Evolutionary conservation across 2,113 vertebrate species (phyloP), one percentile per base, ranked within the genome.

Genomic region (Chunga burmeisteri): DNA sequence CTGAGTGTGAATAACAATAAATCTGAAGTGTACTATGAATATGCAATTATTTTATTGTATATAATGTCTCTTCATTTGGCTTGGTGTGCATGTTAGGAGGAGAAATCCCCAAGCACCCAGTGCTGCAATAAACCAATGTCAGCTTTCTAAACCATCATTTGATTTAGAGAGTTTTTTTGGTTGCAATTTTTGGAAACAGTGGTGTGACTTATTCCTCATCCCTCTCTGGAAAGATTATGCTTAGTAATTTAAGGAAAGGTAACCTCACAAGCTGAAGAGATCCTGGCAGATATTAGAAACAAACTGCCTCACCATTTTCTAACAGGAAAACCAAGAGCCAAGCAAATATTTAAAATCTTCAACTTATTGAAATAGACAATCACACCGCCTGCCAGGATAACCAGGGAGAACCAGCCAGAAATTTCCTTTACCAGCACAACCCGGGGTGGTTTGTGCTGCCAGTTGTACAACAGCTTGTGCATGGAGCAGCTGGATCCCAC

Each of bases 311-410:
- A 36, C 4, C 4, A 52, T 66, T 87, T 90, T 63, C 38, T 65
- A 61, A 47, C 2, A 90, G 21, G 29, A 75, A 89, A 84, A 5
- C 34, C 74, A 90, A 82, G 19, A 81, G 13, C 17, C n/a, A 66
- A 83, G 23, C 84, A 94, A 92, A 91, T 92, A 86, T 91, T 93
- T 93, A n/a, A 94, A 79, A 74, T 49, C 32, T 90, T 88, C 65
- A 90, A 66, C 34, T 72, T 75, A 42, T 0, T 65, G 62, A 93
- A 88, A 77, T 18, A 81, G 58, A 71, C 10, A 82, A 92, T n/a
- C 23, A 49, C 1, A 2, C 9, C 47, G 11, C 20, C 62, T 83
- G 58, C 17, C 40, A 38, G 44, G 44, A 61, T 89, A 91, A 36
- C 17, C 26, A 63, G 13, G 30, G 47, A 81, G 25, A 78, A 67